A percentile compares a stretch with the other conserved stretches of the same genome.
These are phyloP conservation scores for Aphrophora alni DNA, from an alignment of 2,888 invertebrate species.

Conservation along the genomic window DNA sequence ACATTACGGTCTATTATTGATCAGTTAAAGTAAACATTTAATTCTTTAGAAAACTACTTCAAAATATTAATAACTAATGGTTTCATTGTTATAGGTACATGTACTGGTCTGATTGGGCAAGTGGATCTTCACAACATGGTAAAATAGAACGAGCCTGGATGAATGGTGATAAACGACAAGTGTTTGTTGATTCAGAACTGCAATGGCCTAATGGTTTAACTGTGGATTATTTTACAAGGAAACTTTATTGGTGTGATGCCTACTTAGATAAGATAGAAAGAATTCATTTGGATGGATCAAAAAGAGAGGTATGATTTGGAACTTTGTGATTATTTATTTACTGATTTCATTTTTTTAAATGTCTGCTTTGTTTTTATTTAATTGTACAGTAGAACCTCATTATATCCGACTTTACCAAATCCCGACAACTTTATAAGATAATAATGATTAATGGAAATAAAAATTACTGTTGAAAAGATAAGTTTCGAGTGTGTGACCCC, in stretches of 20 bases:
- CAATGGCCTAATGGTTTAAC: conserved; percentile 81
- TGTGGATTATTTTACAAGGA: conserved; percentile 64
- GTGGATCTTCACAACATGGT: conserved; percentile 58
- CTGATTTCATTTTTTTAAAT: not conserved
- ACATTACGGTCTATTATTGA: too few relatives aligned
- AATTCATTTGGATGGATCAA: conserved; percentile 63
- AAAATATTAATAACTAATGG: too few relatives aligned
- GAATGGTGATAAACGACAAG: conserved; percentile 71
- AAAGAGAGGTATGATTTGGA: conserved; percentile 35
- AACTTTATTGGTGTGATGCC: conserved; percentile 77
- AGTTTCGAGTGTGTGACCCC: too few relatives aligned
- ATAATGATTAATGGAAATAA: too few relatives aligned
- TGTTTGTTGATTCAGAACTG: conserved; percentile 62
- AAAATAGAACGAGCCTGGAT: conserved; percentile 74
- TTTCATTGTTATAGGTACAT: conserved; percentile 60
- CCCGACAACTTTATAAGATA: too few relatives aligned
- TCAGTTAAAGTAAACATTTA: too few relatives aligned
- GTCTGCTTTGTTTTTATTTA: not conserved
- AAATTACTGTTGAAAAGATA: too few relatives aligned
- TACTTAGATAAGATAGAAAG: conserved; percentile 71
- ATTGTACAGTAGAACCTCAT: too few relatives aligned
- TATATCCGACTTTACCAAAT: too few relatives aligned
- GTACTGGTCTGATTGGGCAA: conserved; percentile 80
- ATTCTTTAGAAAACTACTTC: too few relatives aligned
- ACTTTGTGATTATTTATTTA: not conserved